Evolutionary conservation across 2,797 vertebrate species (phyloP).

Genomic region (Strix occidentalis): DNA sequence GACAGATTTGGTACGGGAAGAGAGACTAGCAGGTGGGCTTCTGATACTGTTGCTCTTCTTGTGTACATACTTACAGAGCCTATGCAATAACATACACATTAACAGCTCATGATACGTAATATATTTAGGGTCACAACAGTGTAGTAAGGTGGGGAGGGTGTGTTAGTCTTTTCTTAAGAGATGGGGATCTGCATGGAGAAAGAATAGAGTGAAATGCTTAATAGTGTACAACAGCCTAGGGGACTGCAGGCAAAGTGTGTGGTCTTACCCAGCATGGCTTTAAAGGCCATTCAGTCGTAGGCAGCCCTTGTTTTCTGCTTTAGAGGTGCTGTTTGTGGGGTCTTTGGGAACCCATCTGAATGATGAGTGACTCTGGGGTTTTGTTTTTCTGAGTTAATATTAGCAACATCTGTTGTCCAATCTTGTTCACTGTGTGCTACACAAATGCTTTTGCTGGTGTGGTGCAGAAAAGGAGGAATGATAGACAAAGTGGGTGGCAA

Average conservation of each 20-base stretch:
- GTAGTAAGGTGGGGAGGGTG: neutral
- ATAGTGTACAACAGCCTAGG: neutral
- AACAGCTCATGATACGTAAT: neutral
- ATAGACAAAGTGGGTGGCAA: slow-evolving; percentile 44
- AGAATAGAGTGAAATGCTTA: neutral
- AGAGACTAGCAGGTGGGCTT: neutral
- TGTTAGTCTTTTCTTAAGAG: neutral
- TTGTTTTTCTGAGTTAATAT: slow-evolving; percentile 37
- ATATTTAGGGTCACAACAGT: neutral
- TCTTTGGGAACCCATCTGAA: slow-evolving; percentile 10
- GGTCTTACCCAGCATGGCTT: neutral
- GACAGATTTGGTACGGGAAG: neutral
- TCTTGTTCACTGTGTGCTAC: neutral
- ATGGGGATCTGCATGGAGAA: neutral
- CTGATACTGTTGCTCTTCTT: neutral
- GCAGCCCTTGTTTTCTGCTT: slow-evolving; percentile 4
- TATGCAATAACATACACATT: neutral
- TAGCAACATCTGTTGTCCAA: slow-evolving; percentile 19
- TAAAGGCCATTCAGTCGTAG: neutral
- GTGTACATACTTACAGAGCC: neutral
- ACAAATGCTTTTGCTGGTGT: slow-evolving; percentile 3
- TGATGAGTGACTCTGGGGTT: neutral
- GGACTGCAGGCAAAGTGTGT: slow-evolving; percentile 27
- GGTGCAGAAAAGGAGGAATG: slow-evolving; percentile 3
- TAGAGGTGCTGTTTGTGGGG: neutral